Base-by-base conservation (phyloP, 2,888 invertebrate species). In the Eurois occulta region DNA sequence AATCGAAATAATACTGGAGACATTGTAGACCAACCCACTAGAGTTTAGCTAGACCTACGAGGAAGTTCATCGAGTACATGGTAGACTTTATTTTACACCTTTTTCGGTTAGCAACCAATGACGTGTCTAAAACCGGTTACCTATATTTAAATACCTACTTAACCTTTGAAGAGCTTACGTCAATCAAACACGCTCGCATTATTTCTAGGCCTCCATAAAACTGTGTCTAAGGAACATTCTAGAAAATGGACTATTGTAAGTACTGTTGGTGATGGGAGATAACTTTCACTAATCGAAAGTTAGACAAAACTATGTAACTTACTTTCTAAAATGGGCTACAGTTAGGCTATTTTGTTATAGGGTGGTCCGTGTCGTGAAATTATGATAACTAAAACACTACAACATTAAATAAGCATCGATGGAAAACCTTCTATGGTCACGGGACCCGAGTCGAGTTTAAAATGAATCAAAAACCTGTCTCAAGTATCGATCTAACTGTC, bases 271-370 rank as follows among this genome's bases (percentile, higher is more conserved):
- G 79, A 79, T 86, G 84, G 78, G 86, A 84, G 86, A 83, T 86
- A 71, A 86, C 84, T 84, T 84, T 84, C 84, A 83, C 86, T 71
- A 32, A 75, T 75, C 52, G 84, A 84, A 84, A 84, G 86, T 84
- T 41, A 82, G 58, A 58, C 32, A 21, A 52, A 70, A 79, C 70
- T 62, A 71, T 83, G 66, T 74, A 79, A 62, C 83, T 55, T 41
- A 83, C 84, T 84, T 84, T 84, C 84, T 84, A 84, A 84, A 86
- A 65, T 70, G 72, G 86, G 79, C 24, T 73, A 83, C 64, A 46
- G 72, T 79, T 81, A 43, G 11, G 35, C 28, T 55, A 35, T 43
- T 48, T 46, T 48, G 16, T 38, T 78, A 78, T 52, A 72, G 78
- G 69, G 78, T 75, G 28, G 68, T 35, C 55, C 32, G 55, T 64